Conservation (phyloP, 2,888 invertebrate species). For the Spialia ferax region DNA sequence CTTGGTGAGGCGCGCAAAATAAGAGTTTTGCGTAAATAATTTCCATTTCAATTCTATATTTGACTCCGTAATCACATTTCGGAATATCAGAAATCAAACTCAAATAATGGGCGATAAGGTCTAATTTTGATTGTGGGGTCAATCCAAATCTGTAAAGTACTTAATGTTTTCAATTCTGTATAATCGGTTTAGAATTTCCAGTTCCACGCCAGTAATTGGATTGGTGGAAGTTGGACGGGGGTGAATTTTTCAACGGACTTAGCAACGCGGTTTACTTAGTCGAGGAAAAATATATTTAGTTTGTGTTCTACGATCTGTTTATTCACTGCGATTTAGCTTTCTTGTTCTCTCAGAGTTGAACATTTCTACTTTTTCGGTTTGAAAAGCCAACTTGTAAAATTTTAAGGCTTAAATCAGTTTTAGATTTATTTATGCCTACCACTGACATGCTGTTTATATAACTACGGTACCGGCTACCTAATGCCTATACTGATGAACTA, state of each 20-base stretch:
- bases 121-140: constrained; percentile 58
- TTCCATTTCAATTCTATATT: constrained; percentile 79
- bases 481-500: too few relatives aligned
- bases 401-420: constrained; percentile 9
- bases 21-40: constrained; percentile 79
- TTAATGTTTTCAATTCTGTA: constrained; percentile 86
- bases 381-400: constrained; percentile 1
- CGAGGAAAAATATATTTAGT: constrained; percentile 28
- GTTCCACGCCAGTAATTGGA: constrained; percentile 83
- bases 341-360: constrained; percentile 2
- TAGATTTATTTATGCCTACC: too few relatives aligned
- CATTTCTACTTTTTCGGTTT: neutral
- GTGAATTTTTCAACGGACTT: constrained; percentile 71
- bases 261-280: constrained; percentile 52
- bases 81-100: constrained; percentile 58
- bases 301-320: constrained; percentile 31
- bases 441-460: too few relatives aligned
- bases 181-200: constrained; percentile 86
- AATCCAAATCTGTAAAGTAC: constrained; percentile 77
- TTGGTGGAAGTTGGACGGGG: constrained; percentile 74
- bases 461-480: too few relatives aligned
- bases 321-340: constrained; percentile 14
- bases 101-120: constrained; percentile 61
- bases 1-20: constrained; percentile 71
- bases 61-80: constrained; percentile 71